Evolutionary conservation across 1,140 invertebrate genomes (phyloP).

Genomic region (Drosophila baimaii): DNA sequence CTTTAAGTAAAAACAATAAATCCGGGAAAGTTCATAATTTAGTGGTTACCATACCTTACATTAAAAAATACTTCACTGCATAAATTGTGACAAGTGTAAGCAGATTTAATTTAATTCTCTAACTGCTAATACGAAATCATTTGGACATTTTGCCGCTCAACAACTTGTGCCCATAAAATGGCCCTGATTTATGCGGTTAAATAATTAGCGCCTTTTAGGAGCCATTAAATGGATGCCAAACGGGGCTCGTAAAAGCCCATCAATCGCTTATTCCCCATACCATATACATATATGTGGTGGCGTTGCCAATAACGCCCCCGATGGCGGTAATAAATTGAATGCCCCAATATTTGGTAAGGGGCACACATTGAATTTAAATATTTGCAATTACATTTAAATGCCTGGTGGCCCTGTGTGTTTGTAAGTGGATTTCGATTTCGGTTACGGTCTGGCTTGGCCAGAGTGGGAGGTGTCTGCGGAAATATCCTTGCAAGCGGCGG

Average conservation of each 20-base stretch:
- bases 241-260: conserved; percentile 25
- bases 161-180: conserved; percentile 25
- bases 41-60: too few relatives aligned
- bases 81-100: background rate
- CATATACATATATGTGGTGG: background rate
- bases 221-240: conserved; percentile 40
- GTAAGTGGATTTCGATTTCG: conserved; percentile 35
- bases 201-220: conserved; percentile 56
- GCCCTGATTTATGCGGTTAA: conserved; percentile 47
- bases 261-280: conserved; percentile 17
- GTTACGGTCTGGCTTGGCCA: background rate
- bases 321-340: conserved; percentile 51
- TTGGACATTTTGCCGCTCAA: background rate
- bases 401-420: conserved; percentile 49
- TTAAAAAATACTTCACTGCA: background rate
- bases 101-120: conserved; percentile 24
- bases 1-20: too few relatives aligned
- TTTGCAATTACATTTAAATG: conserved; percentile 81
- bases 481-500: conserved; percentile 29
- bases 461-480: conserved; percentile 36
- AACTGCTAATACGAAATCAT: conserved; percentile 3
- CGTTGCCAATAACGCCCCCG: conserved; percentile 11
- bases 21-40: too few relatives aligned
- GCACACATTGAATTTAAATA: conserved; percentile 73
- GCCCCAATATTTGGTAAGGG: conserved; percentile 44